phyloP scores from a whole-genome alignment of 1,140 invertebrate genomes.

The Melanaphis sacchari region DNA sequence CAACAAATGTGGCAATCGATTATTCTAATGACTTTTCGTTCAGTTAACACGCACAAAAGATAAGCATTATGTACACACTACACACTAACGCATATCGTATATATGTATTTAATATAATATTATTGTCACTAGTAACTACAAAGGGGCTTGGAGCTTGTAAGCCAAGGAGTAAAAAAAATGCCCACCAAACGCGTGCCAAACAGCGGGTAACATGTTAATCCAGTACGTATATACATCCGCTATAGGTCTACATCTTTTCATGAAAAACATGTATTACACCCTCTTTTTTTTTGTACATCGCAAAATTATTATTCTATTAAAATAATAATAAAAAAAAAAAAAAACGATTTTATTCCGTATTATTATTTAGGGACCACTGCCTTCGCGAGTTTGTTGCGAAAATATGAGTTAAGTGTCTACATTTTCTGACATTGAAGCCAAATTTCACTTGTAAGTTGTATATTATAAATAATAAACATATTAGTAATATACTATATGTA shows the following conservation, averaged over 20 bases:
- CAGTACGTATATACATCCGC: slow-evolving; percentile 28
- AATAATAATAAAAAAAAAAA: slow-evolving; percentile 36
- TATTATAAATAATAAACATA: background rate
- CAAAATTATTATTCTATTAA: slow-evolving; percentile 47
- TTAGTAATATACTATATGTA: background rate
- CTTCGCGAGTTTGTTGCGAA: background rate
- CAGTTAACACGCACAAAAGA: slow-evolving; percentile 51
- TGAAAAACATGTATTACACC: slow-evolving; percentile 33
- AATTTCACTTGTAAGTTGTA: background rate
- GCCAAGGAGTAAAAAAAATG: slow-evolving; percentile 31
- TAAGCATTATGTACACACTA: background rate
- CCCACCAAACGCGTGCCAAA: slow-evolving; percentile 55
- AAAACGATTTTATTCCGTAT: background rate
- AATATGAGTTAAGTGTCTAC: background rate
- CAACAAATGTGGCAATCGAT: slow-evolving; percentile 47
- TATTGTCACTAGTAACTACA: background rate
- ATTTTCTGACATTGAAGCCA: background rate
- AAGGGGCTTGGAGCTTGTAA: slow-evolving; percentile 33
- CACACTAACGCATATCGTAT: background rate
- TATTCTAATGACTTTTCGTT: slow-evolving; percentile 58
- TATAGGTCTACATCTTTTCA: slow-evolving; percentile 36
- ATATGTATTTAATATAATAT: slow-evolving; percentile 25
- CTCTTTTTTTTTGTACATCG: slow-evolving; percentile 14
- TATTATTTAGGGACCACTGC: background rate
- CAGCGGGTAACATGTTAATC: slow-evolving; percentile 57